Evolutionary conservation across 2,888 invertebrate species (phyloP).

Genomic region (Eumacrocentrus americanus): DNA sequence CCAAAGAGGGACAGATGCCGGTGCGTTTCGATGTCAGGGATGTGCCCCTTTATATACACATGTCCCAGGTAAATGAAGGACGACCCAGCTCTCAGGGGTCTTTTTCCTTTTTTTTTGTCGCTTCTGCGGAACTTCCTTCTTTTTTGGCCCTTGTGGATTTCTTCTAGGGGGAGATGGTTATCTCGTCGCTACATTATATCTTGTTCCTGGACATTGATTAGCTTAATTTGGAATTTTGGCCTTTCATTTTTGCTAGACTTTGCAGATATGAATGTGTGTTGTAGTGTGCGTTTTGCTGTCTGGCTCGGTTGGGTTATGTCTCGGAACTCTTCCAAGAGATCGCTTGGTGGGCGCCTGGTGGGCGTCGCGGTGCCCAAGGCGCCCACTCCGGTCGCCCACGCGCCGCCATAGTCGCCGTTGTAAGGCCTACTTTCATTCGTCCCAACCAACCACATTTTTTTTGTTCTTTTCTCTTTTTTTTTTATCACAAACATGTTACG

Average conservation of each 20-base stretch:
- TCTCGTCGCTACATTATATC: no score
- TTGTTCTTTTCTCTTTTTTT: background rate
- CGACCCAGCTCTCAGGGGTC: conserved; percentile 8
- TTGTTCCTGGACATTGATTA: no score
- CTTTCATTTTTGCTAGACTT: no score
- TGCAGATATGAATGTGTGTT: no score
- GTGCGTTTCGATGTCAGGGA: background rate
- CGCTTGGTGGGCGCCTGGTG: conserved; percentile 48
- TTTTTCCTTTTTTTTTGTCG: conserved; percentile 10
- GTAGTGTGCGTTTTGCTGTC: conserved; percentile 4
- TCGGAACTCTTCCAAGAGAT: conserved; percentile 21
- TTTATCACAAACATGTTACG: background rate
- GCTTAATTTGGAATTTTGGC: no score
- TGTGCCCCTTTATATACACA: conserved; percentile 4
- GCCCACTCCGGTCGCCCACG: conserved; percentile 48
- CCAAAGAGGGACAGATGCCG: conserved; percentile 29
- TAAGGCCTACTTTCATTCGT: conserved; percentile 19
- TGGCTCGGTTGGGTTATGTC: background rate
- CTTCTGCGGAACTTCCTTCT: background rate
- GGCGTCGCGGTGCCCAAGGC: conserved; percentile 43
- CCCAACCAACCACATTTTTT: background rate
- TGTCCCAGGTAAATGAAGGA: conserved; percentile 14
- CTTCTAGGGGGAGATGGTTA: background rate
- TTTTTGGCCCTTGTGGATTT: background rate
- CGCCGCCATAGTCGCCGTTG: conserved; percentile 16